These are phyloP conservation scores for Donacobius atricapilla DNA, from an alignment of 2,113 vertebrate species.

Conservation along the genomic window DNA sequence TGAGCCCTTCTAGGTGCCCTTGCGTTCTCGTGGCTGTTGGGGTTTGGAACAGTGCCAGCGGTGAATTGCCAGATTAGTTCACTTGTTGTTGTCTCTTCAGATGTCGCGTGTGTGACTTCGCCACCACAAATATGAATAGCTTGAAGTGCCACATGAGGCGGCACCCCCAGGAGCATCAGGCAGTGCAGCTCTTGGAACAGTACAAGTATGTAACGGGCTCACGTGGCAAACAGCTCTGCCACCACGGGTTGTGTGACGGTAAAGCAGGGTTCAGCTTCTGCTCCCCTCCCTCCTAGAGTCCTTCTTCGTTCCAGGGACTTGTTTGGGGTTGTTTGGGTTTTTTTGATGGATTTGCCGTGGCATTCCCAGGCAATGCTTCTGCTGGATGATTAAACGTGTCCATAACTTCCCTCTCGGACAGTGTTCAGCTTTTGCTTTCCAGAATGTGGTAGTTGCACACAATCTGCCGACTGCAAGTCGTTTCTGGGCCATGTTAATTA, in stretches of 20 bases:
- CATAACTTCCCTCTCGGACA: background rate
- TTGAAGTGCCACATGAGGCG: conserved; percentile 87
- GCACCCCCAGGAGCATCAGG: conserved; percentile 86
- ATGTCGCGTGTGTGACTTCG: conserved; percentile 86
- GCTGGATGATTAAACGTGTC: background rate
- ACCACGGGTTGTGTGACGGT: background rate
- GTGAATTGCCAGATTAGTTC: background rate
- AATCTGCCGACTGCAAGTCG: background rate
- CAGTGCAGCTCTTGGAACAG: conserved; percentile 85
- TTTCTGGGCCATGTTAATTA: background rate
- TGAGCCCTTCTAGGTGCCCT: background rate
- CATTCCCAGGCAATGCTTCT: background rate
- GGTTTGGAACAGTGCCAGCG: background rate
- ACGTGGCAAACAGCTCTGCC: background rate
- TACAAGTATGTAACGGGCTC: conserved; percentile 74
- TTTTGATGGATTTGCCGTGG: background rate
- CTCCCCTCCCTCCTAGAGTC: background rate
- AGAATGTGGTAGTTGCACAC: background rate
- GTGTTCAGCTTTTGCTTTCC: background rate
- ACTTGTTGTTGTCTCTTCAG: conserved; percentile 56
- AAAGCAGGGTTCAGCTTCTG: background rate
- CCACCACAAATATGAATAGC: conserved; percentile 88
- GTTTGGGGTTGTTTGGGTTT: background rate
- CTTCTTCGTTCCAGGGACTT: background rate
- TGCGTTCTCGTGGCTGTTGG: background rate